Conservation (phyloP, 2,113 vertebrate genomes). For the Eulacestoma nigropectus region DNA sequence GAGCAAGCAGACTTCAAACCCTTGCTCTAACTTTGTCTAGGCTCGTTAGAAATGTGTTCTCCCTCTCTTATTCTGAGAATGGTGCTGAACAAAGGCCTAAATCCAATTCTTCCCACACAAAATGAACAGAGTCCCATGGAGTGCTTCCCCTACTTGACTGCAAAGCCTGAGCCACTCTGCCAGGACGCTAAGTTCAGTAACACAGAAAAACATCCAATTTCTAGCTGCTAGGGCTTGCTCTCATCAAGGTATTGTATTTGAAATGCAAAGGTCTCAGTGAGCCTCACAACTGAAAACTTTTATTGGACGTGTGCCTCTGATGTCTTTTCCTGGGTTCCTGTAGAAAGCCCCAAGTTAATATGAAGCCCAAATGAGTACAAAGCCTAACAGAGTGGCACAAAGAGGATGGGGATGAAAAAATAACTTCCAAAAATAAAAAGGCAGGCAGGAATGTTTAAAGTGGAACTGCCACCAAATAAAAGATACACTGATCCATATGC, state of each 20-base stretch:
- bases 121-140: background rate
- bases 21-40: background rate
- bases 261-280: background rate
- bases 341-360: background rate
- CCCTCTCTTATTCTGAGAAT: background rate
- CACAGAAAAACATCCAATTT: background rate
- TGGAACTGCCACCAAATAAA: background rate
- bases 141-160: background rate
- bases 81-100: background rate
- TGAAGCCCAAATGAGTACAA: background rate
- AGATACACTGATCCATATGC: background rate
- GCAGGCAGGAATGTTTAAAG: background rate
- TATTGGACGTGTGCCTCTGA: background rate
- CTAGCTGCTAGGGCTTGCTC: background rate
- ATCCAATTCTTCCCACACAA: background rate
- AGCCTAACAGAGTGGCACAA: background rate
- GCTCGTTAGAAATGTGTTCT: background rate
- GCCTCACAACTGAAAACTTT: background rate
- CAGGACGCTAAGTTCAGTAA: background rate
- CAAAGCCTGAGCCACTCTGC: background rate
- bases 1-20: background rate
- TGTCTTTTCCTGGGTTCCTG: background rate
- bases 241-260: background rate
- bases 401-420: background rate
- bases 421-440: background rate